Percentiles rank a stretch among this genome's conserved stretches.
These are phyloP conservation scores for Noctua janthe DNA, from an alignment of 2,888 invertebrate genomes.

Conservation along the genomic window DNA sequence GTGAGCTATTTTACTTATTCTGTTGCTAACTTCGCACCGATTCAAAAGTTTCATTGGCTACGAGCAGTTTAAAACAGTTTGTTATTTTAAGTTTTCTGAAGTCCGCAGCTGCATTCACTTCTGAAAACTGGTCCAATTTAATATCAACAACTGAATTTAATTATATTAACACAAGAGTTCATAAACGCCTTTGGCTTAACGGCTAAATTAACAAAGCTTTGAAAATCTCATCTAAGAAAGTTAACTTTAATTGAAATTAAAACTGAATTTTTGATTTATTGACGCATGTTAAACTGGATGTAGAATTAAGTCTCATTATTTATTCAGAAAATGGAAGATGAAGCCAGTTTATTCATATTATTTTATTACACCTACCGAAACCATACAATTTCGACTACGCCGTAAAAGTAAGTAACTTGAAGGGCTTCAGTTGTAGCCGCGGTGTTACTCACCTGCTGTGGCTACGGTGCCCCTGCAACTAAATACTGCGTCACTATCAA, in stretches of 20 bases:
- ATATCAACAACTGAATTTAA: conserved; percentile 42
- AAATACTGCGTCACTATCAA: neutral
- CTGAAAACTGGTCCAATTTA: conserved; percentile 41
- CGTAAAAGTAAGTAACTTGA: conserved; percentile 16
- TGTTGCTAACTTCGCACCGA: neutral
- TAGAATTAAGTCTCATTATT: neutral
- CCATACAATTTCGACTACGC: conserved; percentile 14
- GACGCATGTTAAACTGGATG: neutral
- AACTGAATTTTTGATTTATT: conserved; percentile 25
- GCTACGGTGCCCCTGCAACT: neutral
- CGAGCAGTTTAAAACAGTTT: conserved; percentile 15
- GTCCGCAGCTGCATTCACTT: conserved; percentile 12
- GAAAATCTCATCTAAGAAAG: conserved; percentile 39
- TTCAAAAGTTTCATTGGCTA: neutral
- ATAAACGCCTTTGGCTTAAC: conserved; percentile 41
- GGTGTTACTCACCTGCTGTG: conserved; percentile 28
- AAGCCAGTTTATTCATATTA: neutral
- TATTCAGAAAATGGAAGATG: neutral
- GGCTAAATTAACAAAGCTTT: conserved; percentile 29
- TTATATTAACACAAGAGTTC: conserved; percentile 45
- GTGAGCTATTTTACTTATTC: neutral
- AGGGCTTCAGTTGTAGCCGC: conserved; percentile 27
- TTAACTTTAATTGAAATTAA: conserved; percentile 31
- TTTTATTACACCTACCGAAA: conserved; percentile 13
- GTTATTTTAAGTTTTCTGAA: conserved; percentile 23